Base-by-base conservation (phyloP, 2,888 invertebrate genomes). In the Drosophila nigricruria region DNA sequence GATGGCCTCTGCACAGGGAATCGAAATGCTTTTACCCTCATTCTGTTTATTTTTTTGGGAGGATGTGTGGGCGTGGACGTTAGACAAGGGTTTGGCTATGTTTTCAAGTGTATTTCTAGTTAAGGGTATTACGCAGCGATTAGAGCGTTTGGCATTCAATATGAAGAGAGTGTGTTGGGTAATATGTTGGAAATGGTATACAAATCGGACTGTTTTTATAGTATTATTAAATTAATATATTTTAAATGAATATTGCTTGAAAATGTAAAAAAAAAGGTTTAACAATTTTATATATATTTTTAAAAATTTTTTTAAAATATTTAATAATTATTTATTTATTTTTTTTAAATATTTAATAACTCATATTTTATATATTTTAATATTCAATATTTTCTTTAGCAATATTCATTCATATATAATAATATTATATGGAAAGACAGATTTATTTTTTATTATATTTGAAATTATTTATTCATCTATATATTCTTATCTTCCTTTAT, bases 1-100 rank as follows among this genome's bases (percentile, higher is more conserved):
- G 82, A 68, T 76, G 62, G 74, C 49, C 49, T 64, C 64, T 52
- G 61, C 65, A 62, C 50, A 50, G 63, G 34, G 32, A 34, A 27
- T 53, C 36, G 53, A 30, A 66, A 52, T 23, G 52, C 52, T 27
- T 38, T 14, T 18, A 18, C 47, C 27, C 10, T 45, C 18, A 12
- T 23, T 0, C 14, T 20, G 20, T 25, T 36, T 12, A 14, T 0
- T 25, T 12, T 25, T n/a, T 12, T 45, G 58, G 20, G 23, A n/a
- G 57, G 3, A 34, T 23, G 32, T 54, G 23, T 27, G 12, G 14
- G 16, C 42, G 47, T 54, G 30, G 10, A 30, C 14, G 36, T 30
- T 27, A 40, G 12, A n/a, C 18, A 16, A 38, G 45, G 50, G 65
- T n/a, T 53, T 53, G 42, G 25, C 36, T 27, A 49, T 56, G 30